These are phyloP conservation scores for Iphiclides podalirius DNA, from an alignment of 2,888 invertebrate genomes.

Conservation along the genomic window DNA sequence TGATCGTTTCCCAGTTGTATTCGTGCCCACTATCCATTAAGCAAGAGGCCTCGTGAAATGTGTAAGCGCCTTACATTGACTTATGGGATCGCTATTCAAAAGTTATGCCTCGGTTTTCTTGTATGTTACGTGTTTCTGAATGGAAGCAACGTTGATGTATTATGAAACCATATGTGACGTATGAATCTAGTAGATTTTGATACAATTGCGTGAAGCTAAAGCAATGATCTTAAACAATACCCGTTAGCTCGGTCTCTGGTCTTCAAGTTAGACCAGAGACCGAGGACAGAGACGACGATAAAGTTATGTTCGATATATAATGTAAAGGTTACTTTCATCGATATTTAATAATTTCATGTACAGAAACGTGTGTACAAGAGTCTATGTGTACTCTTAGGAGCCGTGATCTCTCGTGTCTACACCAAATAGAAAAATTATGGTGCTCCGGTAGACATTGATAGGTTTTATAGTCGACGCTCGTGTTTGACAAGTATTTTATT, in stretches of 20 bases:
- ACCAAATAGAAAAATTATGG: constrained; percentile 32
- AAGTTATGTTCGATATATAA: no score
- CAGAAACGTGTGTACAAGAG: no score
- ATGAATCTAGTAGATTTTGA: not conserved
- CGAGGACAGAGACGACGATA: no score
- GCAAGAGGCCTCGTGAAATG: constrained; percentile 12
- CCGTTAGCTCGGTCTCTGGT: no score
- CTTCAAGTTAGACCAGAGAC: no score
- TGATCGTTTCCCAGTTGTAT: constrained; percentile 10
- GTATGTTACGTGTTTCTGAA: constrained; percentile 9
- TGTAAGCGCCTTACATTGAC: constrained; percentile 18
- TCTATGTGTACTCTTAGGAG: no score
- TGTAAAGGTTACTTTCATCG: no score
- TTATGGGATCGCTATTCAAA: constrained; percentile 16
- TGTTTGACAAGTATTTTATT: constrained; percentile 34
- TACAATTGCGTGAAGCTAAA: not conserved
- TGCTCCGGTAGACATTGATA: constrained; percentile 32
- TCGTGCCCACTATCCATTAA: constrained; percentile 18
- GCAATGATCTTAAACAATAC: no score
- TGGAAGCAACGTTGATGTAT: not conserved
- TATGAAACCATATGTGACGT: not conserved
- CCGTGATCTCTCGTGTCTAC: constrained; percentile 32
- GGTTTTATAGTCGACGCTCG: constrained; percentile 32
- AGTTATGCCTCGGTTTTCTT: constrained; percentile 8
- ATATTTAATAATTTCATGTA: no score